Evolutionary conservation across 2,113 vertebrate species (phyloP), one percentile per base, ranked within the genome.

Genomic region (Dunckerocampus dactyliophorus): DNA sequence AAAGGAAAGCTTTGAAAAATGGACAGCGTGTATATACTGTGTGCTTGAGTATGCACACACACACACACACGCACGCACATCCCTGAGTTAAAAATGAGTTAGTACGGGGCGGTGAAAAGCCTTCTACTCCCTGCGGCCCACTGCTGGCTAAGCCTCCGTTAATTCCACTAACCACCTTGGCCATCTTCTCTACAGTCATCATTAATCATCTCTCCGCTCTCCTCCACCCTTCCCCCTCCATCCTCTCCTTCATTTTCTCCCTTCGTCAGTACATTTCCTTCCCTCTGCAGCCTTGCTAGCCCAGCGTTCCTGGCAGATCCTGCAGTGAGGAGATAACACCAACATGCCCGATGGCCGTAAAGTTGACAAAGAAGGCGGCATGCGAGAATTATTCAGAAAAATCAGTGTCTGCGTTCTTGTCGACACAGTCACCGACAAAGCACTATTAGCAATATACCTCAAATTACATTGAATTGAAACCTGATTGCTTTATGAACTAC

Each of bases 111-210:
- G 63, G 47, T 47, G 72, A 62, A 79, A 61, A 21, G 20, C 72
- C 81, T 72, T 75, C 69, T 77, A 59, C 72, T 86, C 87, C 75
- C 77, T 59, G 45, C 52, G 74, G 77, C 74, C 71, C 65, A 62
- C 74, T 83, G 78, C 81, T 81, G 74, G 74, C 73, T 79, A 82
- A 81, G 80, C 72, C 80, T 80, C 81, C 79, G 80, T 83, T 87
- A 72, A 70, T 85, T 86, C 80, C 76, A 77, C 84, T 77, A 84
- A 80, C 82, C 82, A 85, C 80, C 83, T 84, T 88, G 82, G 82
- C 77, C 64, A 82, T 82, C 74, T 78, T 85, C 74, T 77, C 71
- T 43, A 71, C 71, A 64, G 62, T 79, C 74, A 74, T 79, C 74
- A 86, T 85, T 82, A 83, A 85, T 87, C 73, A 87, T 80, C 77